Percentiles rank a stretch among this genome's conserved stretches.
Conservation (phyloP, 2,888 invertebrate genomes). For the Bombylius discolor region DNA sequence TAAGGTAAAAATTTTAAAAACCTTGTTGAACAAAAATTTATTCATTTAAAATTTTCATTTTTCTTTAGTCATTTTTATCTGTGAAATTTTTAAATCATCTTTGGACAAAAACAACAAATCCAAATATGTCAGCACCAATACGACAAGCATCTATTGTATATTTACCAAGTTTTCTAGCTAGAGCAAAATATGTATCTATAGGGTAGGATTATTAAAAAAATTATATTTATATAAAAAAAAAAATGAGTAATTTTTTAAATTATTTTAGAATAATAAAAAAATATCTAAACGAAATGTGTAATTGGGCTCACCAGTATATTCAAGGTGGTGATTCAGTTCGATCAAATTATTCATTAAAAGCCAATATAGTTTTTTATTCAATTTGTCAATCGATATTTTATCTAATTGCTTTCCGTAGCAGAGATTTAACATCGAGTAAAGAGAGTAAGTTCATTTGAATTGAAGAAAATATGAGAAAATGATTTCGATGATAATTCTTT, state of each 20-base stretch:
- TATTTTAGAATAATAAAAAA: slow-evolving; percentile 47
- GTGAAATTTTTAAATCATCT: slow-evolving; percentile 56
- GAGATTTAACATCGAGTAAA: slow-evolving; percentile 61
- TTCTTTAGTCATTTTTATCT: slow-evolving; percentile 31
- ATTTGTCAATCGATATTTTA: slow-evolving; percentile 90
- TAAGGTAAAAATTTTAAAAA: slow-evolving; percentile 30
- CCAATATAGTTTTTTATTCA: slow-evolving; percentile 81
- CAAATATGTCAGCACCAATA: slow-evolving; percentile 47
- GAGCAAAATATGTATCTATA: slow-evolving; percentile 49
- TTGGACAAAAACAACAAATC: slow-evolving; percentile 60
- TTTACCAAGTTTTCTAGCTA: slow-evolving; percentile 58
- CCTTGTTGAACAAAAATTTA: background rate
- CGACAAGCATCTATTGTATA: slow-evolving; percentile 61
- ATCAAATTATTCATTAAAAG: slow-evolving; percentile 42
- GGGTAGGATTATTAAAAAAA: slow-evolving; percentile 38
- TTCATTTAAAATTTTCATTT: background rate
- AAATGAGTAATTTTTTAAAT: background rate
- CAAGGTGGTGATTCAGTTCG: slow-evolving; percentile 28
- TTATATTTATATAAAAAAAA: background rate
- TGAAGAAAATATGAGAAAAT: background rate
- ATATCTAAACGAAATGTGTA: slow-evolving; percentile 55
- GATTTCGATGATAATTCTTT: background rate
- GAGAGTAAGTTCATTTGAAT: slow-evolving; percentile 47
- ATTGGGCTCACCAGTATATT: slow-evolving; percentile 79
- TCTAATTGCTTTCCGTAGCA: slow-evolving; percentile 77